Evolutionary conservation across 2,888 invertebrate genomes (phyloP).

Genomic region (Amphipyra tragopoginis): DNA sequence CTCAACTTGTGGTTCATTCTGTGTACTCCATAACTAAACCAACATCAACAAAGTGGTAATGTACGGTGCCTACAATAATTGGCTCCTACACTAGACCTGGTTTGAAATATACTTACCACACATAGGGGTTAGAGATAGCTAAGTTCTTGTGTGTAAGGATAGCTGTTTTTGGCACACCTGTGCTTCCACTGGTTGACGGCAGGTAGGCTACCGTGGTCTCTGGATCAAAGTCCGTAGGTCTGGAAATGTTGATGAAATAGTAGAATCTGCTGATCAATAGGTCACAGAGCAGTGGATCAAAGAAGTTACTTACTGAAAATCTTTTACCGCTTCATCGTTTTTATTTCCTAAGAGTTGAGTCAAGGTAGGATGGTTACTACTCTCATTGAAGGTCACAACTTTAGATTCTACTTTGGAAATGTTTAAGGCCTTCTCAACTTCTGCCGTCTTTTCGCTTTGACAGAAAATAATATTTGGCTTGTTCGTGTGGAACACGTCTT

Average conservation of each 20-base stretch:
- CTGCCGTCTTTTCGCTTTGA: conserved; percentile 25
- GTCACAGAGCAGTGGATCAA: no score
- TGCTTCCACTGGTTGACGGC: conserved; percentile 79
- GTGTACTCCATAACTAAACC: no score
- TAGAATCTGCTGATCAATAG: no score
- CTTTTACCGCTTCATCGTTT: conserved; percentile 6
- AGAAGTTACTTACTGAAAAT: conserved; percentile 38
- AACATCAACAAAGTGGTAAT: no score
- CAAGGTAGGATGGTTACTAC: conserved; percentile 5
- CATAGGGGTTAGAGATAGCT: conserved; percentile 62
- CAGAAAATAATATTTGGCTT: conserved; percentile 46
- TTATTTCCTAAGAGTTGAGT: conserved; percentile 8
- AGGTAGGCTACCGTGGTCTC: conserved; percentile 69
- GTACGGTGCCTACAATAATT: no score
- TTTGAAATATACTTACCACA: conserved; percentile 64
- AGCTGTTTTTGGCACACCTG: conserved; percentile 78
- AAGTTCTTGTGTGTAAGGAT: conserved; percentile 77
- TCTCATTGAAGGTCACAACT: conserved; percentile 25
- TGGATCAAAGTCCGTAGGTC: conserved; percentile 75
- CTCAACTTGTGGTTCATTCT: no score
- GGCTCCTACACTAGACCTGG: no score
- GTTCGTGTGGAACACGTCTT: conserved; percentile 18
- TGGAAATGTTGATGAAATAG: conserved; percentile 36
- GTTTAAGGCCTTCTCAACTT: conserved; percentile 26
- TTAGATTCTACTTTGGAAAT: conserved; percentile 3